These are phyloP conservation scores for Brachionus koreanus DNA, from an alignment of 1,140 invertebrate genomes.

Conservation along the genomic window DNA sequence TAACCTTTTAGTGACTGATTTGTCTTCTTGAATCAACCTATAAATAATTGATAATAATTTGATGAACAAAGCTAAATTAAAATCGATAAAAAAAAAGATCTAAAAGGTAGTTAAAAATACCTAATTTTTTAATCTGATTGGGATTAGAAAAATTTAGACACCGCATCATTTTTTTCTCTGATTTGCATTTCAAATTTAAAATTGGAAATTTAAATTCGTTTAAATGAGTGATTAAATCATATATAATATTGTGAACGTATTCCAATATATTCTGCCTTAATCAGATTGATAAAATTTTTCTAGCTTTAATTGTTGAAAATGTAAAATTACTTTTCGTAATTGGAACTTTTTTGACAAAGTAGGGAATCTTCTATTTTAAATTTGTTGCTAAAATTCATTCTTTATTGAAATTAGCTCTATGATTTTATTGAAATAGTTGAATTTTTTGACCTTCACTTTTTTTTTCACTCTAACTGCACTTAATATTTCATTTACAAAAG, in stretches of 20 bases:
- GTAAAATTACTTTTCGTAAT: not conserved
- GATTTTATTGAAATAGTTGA: not conserved
- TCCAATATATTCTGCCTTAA: conserved; percentile 16
- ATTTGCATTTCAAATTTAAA: not conserved
- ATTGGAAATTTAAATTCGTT: not conserved
- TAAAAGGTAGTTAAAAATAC: not conserved
- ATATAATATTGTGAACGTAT: not conserved
- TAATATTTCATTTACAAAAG: too few relatives aligned
- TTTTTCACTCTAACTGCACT: too few relatives aligned
- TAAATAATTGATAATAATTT: conserved; percentile 33
- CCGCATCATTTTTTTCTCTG: not conserved
- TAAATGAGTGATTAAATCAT: not conserved
- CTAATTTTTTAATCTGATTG: not conserved
- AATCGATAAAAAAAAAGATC: not conserved
- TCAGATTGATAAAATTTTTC: not conserved
- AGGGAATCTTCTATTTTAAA: not conserved
- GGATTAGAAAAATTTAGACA: not conserved
- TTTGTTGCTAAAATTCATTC: not conserved
- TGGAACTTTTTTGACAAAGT: not conserved
- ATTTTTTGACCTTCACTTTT: not conserved
- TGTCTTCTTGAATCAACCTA: not conserved
- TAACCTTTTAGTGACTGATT: conserved; percentile 17
- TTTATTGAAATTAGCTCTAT: too few relatives aligned
- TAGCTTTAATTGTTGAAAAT: too few relatives aligned
- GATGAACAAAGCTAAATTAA: conserved; percentile 1